Evolutionary conservation across 2,113 vertebrate genomes (phyloP).

Genomic region (Engraulis encrasicolus): DNA sequence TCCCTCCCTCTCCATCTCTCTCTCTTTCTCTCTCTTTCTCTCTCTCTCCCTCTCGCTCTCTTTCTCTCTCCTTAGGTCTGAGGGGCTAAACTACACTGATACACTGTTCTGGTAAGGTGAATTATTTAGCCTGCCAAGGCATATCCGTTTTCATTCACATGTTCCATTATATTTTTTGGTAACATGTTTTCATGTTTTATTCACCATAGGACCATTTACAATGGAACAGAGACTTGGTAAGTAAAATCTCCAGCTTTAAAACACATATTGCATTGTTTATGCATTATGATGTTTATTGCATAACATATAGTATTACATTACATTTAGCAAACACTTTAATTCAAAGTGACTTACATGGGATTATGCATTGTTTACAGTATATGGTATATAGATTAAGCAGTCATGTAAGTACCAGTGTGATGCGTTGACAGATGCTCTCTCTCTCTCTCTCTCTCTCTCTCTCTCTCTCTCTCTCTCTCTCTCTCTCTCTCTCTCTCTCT

Average conservation of each 20-base stretch:
- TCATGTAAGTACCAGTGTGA: not conserved
- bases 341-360: too few relatives aligned
- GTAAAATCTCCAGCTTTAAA: conserved; percentile 44
- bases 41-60: not conserved
- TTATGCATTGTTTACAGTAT: too few relatives aligned
- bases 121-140: not conserved
- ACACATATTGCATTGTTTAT: not conserved
- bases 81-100: conserved; percentile 54
- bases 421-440: not conserved
- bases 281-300: too few relatives aligned
- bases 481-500: not conserved
- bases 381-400: not conserved
- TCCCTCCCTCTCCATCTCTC: conserved; percentile 33
- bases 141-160: not conserved
- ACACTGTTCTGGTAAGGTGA: conserved; percentile 58
- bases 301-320: too few relatives aligned
- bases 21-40: conserved; percentile 7
- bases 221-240: conserved; percentile 84
- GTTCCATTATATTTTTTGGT: conserved; percentile 32
- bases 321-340: too few relatives aligned
- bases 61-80: conserved; percentile 48
- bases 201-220: conserved; percentile 74
- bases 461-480: not conserved
- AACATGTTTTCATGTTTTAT: conserved; percentile 36
- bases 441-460: not conserved